Evolutionary conservation across 2,888 invertebrate species (phyloP), one percentile per base, ranked within the genome.

Genomic region (Digitonthophagus gazella): DNA sequence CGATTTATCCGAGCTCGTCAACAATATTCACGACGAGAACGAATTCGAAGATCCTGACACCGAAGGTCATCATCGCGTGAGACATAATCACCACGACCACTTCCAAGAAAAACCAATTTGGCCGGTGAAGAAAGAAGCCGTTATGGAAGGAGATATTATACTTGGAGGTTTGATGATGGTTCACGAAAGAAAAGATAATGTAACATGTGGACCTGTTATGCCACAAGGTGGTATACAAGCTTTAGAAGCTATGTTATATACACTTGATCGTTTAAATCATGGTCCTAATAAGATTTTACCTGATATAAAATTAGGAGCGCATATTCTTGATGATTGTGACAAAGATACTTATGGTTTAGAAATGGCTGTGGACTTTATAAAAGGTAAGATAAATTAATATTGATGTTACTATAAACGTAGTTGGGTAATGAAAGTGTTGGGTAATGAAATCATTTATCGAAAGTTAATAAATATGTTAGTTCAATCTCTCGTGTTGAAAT

Each of bases 91-190:
- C 18, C 65, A 70, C 63, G 20, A 55, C 8, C 64, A 64, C 15
- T 54, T 67, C 16, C 70, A 68, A 19, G 68, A 68, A 3, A 80
- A 80, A 22, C 76, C 82, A 22, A 80, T 76, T 55, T 94, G 94
- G 95, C 95, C 95, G 0, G 90, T 93, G 2, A 95, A 95, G 78
- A 88, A 91, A 78, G 93, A 95, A 76, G 93, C 95, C 0, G 90
- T 92, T 3, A 90, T 96, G 63, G 93, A 95, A 79, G 97, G 97
- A 0, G 93, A 96, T 78, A 85, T 97, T 58, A 88, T 95, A 5
- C 85, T 97, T 0, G 97, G 97, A 3, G 97, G 96, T 0, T 84
- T 97, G 63, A 96, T 97, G 94, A 97, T 97, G 94, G 92, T 97
- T 0, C 97, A 97, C 80, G 96, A 96, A 78, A 85, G 97, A 18